Conservation (phyloP, 1,140 invertebrate species). For the Meloidogyne floridensis region DNA sequence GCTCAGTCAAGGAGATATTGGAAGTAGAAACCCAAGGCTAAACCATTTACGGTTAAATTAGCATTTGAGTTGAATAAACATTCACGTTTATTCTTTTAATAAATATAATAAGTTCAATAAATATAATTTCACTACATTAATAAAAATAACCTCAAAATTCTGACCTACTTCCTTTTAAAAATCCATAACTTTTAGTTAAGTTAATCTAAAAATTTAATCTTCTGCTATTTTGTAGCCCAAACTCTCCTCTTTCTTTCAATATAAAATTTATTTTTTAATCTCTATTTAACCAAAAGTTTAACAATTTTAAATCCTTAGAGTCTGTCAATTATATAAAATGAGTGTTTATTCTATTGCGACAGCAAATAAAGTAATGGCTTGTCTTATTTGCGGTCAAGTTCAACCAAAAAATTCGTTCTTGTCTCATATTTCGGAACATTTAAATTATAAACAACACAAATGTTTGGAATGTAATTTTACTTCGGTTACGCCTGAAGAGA, state of each 20-base stretch:
- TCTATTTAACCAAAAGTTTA: too few species aligned
- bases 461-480: constrained; percentile 26
- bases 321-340: neutral
- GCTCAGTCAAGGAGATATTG: too few species aligned
- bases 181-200: neutral
- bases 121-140: too few species aligned
- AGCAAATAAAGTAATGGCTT: constrained; percentile 8
- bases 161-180: neutral
- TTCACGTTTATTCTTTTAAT: too few species aligned
- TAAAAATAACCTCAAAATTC: too few species aligned
- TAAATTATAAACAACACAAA: constrained; percentile 28
- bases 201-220: neutral
- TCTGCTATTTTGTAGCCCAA: too few species aligned
- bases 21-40: too few species aligned
- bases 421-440: constrained; percentile 23
- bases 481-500: constrained; percentile 25
- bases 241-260: too few species aligned
- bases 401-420: constrained; percentile 20
- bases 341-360: neutral
- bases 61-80: too few species aligned
- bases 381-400: constrained; percentile 26
- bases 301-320: too few species aligned
- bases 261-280: neutral
- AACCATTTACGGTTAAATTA: too few species aligned
- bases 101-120: too few species aligned